Evolutionary conservation across 2,888 invertebrate genomes (phyloP).

Genomic region (Epistrophella euchroma): DNA sequence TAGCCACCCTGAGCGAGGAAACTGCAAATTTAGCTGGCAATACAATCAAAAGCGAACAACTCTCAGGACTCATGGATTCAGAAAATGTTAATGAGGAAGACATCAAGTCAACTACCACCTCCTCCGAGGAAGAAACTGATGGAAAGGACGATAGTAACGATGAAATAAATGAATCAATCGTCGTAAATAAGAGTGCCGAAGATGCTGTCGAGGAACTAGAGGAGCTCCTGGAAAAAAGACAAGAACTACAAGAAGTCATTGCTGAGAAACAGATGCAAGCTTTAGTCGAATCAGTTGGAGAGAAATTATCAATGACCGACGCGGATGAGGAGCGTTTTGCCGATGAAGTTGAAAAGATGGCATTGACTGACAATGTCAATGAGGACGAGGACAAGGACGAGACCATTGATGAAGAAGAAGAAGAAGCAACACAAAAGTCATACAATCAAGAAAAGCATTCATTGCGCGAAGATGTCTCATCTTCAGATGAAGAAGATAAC

Average conservation of each 20-base stretch:
- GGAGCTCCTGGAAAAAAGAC: constrained; percentile 18
- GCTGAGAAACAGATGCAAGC: constrained; percentile 41
- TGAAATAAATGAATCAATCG: constrained; percentile 63
- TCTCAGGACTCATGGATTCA: constrained; percentile 67
- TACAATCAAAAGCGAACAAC: constrained; percentile 65
- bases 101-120: constrained; percentile 46
- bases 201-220: constrained; percentile 21
- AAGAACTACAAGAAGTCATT: constrained; percentile 20
- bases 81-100: constrained; percentile 74
- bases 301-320: constrained; percentile 51
- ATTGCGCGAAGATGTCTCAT: constrained; percentile 80
- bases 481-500: constrained; percentile 80
- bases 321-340: constrained; percentile 33
- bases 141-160: constrained; percentile 48
- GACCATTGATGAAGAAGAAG: constrained; percentile 16
- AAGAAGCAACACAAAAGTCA: constrained; percentile 38
- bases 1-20: constrained; percentile 48
- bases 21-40: constrained; percentile 40
- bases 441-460: constrained; percentile 49
- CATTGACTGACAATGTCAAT: constrained; percentile 16
- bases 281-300: constrained; percentile 48
- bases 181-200: constrained; percentile 44
- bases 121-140: constrained; percentile 15
- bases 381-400: constrained; percentile 8
- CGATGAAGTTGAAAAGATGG: constrained; percentile 50